Evolutionary conservation across 2,888 invertebrate species (phyloP), one percentile per base, ranked within the genome.

Genomic region (Pyrrhia umbra): DNA sequence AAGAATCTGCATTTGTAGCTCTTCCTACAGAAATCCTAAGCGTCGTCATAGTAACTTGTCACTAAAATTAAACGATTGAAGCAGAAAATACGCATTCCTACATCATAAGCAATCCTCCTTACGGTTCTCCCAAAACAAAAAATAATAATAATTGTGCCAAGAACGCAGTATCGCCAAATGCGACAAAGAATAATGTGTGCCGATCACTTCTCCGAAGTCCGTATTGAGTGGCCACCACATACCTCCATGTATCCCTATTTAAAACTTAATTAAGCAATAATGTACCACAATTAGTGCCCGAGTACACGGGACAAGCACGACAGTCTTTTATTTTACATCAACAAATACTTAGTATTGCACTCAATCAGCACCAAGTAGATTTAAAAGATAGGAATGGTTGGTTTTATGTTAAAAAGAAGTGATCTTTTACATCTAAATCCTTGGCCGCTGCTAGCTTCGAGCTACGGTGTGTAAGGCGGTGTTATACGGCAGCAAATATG

Each of bases 251-350:
- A 47, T 57, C 13, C 39, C 39, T 65, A 57, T 75, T 78, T 71
- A 77, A 75, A 68, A 66, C 62, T 67, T 81, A 79, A 81, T 81
- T 77, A 77, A 81, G 81, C 56, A 57, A 81, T 81, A 79, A 76
- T 67, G 58, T 50, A 58, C 63, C 51, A 23, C 43, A 61, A 64
- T 77, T 63, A 67, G 30, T 37, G 52, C 2, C 25, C 18, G 13
- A 8, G 27, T 58, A 58, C 40, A 46, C 42, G 42, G 16, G 2
- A 9, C 20, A 16, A 42, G 25, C 13, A 16, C n/a, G 8, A 5
- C 39, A 72, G 42, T 20, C 6, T 65, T 55, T 66, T 60, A 68
- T 37, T 27, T 37, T n/a, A n/a, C 3, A 5, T 27, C 16, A 8
- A 34, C 15, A 34, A 40, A 54, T 45, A 59, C 43, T 40, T 52